Conservation (phyloP, 2,888 invertebrate genomes). For the Melangyna quadrimaculata region DNA sequence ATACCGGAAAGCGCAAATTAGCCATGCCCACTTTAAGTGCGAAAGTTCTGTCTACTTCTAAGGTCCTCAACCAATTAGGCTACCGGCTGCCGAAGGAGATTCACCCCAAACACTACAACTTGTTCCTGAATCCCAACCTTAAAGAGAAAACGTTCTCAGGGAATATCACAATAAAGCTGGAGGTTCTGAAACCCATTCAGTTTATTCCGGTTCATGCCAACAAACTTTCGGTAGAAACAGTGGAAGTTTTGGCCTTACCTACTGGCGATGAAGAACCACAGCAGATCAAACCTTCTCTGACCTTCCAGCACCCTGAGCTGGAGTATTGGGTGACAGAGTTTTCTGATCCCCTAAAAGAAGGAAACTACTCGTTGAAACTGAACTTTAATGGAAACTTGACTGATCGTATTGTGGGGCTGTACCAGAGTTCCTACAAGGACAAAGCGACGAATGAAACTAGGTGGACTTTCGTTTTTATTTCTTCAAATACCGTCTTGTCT, state of each 20-base stretch:
- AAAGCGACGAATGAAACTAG: constrained; percentile 76
- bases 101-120: constrained; percentile 84
- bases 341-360: constrained; percentile 76
- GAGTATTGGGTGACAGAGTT: constrained; percentile 81
- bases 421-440: constrained; percentile 85
- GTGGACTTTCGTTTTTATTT: constrained; percentile 73
- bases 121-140: constrained; percentile 85
- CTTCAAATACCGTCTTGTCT: neutral
- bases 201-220: constrained; percentile 82
- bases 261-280: constrained; percentile 73
- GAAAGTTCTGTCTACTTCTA: constrained; percentile 76
- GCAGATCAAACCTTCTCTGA: constrained; percentile 74
- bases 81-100: constrained; percentile 84
- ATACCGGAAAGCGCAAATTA: constrained; percentile 19
- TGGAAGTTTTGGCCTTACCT: constrained; percentile 77
- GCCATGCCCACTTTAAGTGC: constrained; percentile 72
- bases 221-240: constrained; percentile 81
- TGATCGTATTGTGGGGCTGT: constrained; percentile 88
- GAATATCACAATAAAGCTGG: constrained; percentile 82
- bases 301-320: constrained; percentile 77
- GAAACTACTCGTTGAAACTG: constrained; percentile 83
- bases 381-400: constrained; percentile 86
- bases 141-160: constrained; percentile 84
- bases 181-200: constrained; percentile 80
- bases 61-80: constrained; percentile 77